A percentile compares a stretch with the other conserved stretches of the same genome.
phyloP scores from a whole-genome alignment of 2,113 vertebrate species.

The Cynocephalus volans region DNA sequence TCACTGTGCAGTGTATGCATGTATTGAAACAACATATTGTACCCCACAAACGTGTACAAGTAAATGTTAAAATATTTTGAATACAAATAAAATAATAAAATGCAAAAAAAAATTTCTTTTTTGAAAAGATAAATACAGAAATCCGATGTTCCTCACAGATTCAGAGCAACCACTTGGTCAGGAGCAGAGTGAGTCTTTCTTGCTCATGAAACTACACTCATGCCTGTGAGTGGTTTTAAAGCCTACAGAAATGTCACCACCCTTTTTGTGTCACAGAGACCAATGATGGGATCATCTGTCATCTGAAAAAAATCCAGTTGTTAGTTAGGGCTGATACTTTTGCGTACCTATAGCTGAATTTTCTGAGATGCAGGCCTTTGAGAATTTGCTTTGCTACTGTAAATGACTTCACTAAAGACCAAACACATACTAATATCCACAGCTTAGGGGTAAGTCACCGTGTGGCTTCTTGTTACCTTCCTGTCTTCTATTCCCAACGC shows the following conservation, averaged over 20 bases:
- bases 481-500: not conserved
- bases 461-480: not conserved
- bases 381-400: not conserved
- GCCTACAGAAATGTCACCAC: not conserved
- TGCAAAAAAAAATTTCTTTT: too few species aligned
- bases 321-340: not conserved
- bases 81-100: too few species aligned
- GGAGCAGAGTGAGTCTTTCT: not conserved
- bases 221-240: not conserved
- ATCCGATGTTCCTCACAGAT: conserved; percentile 4
- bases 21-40: too few species aligned
- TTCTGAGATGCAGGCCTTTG: not conserved
- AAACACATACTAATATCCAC: not conserved
- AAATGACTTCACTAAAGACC: not conserved
- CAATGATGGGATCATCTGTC: not conserved
- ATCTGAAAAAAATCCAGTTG: not conserved
- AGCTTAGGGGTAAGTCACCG: not conserved
- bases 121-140: conserved; percentile 43
- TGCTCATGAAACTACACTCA: not conserved
- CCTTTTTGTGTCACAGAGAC: not conserved
- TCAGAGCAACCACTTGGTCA: not conserved
- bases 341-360: not conserved
- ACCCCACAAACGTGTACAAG: too few species aligned
- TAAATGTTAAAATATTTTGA: too few species aligned
- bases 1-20: too few species aligned